These are phyloP conservation scores for Lytechinus pictus DNA, from an alignment of 35 echinoderm and acorn worm genomes.

Conservation along the genomic window DNA sequence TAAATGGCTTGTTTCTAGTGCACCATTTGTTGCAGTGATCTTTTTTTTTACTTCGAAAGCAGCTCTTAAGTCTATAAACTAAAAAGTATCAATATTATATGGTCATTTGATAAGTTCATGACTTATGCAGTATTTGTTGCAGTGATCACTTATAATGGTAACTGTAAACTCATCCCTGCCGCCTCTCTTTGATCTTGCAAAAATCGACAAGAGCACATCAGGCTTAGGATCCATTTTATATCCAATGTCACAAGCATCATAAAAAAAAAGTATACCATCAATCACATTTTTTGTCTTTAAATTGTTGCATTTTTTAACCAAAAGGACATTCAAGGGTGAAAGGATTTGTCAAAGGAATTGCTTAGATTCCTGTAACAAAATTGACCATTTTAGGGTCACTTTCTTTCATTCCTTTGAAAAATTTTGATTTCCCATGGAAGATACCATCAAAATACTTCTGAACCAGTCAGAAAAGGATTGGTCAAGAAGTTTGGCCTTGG, in stretches of 20 bases:
- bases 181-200: background rate
- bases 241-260: background rate
- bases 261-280: constrained; percentile 1
- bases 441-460: background rate
- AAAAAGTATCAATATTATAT: no score
- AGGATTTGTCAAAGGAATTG: background rate
- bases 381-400: background rate
- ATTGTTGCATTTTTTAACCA: background rate
- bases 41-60: no score
- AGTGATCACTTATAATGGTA: no score
- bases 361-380: background rate
- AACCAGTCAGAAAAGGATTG: background rate
- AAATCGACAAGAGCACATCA: background rate
- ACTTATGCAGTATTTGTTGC: no score
- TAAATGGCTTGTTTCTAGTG: no score
- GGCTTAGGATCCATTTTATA: background rate
- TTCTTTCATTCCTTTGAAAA: background rate
- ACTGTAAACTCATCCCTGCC: no score
- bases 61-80: no score
- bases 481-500: background rate
- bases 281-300: background rate
- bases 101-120: no score
- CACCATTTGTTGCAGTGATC: no score
- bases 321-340: background rate
- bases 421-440: background rate